Conservation (phyloP, 2,113 vertebrate species). For the Heterotis niloticus region DNA sequence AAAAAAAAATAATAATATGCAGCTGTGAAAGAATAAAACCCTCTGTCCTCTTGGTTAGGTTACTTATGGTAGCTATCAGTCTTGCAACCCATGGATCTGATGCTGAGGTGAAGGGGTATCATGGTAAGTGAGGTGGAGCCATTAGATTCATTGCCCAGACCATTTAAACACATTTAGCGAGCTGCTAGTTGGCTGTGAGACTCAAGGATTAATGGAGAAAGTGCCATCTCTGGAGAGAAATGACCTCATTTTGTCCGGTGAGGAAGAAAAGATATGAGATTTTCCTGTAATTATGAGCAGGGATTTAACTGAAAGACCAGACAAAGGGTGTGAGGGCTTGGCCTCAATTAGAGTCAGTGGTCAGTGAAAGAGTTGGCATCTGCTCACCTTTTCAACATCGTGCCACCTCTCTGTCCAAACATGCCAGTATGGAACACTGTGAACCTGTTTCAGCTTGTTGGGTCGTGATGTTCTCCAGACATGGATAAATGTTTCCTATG, state of each 20-base stretch:
- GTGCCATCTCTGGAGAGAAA: background rate
- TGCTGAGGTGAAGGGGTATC: background rate
- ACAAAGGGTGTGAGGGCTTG: background rate
- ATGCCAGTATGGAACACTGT: background rate
- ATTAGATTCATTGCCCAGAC: background rate
- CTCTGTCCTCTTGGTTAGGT: too few relatives aligned
- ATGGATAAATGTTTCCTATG: background rate
- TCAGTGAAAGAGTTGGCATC: background rate
- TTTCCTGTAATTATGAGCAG: too few relatives aligned
- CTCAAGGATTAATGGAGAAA: background rate
- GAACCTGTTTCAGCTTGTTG: background rate
- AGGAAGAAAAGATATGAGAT: too few relatives aligned
- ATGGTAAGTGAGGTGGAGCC: background rate
- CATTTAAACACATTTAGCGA: too few relatives aligned
- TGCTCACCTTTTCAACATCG: background rate
- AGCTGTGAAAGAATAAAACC: too few relatives aligned
- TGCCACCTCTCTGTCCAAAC: too few relatives aligned
- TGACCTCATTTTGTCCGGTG: too few relatives aligned
- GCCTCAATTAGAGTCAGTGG: background rate
- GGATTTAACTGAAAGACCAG: background rate
- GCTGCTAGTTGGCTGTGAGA: background rate
- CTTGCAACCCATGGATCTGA: background rate
- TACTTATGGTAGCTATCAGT: too few relatives aligned
- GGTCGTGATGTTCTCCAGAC: background rate
- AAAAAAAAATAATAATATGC: too few relatives aligned